These are phyloP conservation scores for Crambe crambe DNA, from an alignment of 37 sponge, comb jelly and placozoan species.

Conservation along the genomic window DNA sequence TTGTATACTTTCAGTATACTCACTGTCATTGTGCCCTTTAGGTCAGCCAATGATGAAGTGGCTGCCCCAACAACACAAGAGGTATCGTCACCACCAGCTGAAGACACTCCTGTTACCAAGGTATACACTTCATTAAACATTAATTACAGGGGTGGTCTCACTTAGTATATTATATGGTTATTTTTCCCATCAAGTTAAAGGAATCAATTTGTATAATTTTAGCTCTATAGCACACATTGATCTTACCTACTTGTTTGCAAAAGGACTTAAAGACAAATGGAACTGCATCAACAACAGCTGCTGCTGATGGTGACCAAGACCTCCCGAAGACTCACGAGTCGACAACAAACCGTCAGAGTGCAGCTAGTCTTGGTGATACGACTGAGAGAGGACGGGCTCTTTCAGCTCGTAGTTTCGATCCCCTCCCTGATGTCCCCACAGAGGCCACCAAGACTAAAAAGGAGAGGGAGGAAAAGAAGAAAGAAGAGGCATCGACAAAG, in stretches of 20 bases:
- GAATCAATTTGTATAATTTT: no score
- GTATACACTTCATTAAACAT: no score
- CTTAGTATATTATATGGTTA: no score
- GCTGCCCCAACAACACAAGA: neutral
- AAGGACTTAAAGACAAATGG: slow-evolving; percentile 1
- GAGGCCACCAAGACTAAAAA: neutral
- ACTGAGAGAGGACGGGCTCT: neutral
- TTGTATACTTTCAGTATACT: neutral
- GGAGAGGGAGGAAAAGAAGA: neutral
- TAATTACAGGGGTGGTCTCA: no score
- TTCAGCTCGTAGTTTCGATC: slow-evolving; percentile 9
- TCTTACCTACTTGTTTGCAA: no score
- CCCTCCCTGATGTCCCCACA: slow-evolving; percentile 28
- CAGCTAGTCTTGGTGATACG: neutral
- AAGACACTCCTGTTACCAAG: neutral
- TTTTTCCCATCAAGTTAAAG: no score
- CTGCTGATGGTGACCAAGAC: neutral
- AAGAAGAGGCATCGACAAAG: no score
- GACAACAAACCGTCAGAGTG: neutral
- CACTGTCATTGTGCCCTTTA: no score
- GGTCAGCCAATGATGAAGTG: neutral
- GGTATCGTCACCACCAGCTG: neutral
- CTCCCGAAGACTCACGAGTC: neutral
- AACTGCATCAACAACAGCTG: neutral
- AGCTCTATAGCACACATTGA: no score